Evolutionary conservation across 2,888 invertebrate genomes (phyloP).

Genomic region (Minunthozetes semirufus): DNA sequence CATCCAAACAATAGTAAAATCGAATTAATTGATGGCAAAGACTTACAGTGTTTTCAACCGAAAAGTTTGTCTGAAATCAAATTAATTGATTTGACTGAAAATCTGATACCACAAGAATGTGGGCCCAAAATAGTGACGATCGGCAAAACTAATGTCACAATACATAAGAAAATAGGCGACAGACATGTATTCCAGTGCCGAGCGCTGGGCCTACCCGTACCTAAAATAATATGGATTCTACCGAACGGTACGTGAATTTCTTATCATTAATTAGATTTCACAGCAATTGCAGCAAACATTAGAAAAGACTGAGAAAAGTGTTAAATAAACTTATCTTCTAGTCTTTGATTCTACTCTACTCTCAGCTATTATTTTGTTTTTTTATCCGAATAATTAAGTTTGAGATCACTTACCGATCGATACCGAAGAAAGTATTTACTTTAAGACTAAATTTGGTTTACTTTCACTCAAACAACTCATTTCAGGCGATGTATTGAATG

Average conservation of each 20-base stretch:
- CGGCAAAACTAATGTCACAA: constrained; percentile 33
- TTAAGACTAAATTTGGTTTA: neutral
- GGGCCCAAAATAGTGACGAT: constrained; percentile 42
- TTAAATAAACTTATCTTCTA: too few species aligned
- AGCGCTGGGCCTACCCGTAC: constrained; percentile 50
- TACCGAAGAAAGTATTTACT: neutral
- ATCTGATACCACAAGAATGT: constrained; percentile 43
- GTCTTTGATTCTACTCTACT: too few species aligned
- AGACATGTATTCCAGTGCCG: constrained; percentile 46
- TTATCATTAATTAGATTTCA: neutral
- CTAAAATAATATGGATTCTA: constrained; percentile 49
- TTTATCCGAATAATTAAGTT: neutral
- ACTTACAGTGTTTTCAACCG: constrained; percentile 45
- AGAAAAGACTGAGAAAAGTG: neutral
- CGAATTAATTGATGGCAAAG: constrained; percentile 20
- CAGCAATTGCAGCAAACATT: neutral
- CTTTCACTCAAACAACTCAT: neutral
- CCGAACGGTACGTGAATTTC: constrained; percentile 44
- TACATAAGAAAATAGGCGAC: constrained; percentile 40
- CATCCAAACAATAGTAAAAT: constrained; percentile 23
- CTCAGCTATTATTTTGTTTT: neutral
- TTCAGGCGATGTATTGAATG: constrained; percentile 45
- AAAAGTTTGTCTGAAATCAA: constrained; percentile 42
- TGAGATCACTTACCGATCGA: neutral
- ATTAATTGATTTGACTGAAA: constrained; percentile 44